These are phyloP conservation scores for Upupa epops DNA, from an alignment of 2,113 vertebrate genomes.

Conservation along the genomic window DNA sequence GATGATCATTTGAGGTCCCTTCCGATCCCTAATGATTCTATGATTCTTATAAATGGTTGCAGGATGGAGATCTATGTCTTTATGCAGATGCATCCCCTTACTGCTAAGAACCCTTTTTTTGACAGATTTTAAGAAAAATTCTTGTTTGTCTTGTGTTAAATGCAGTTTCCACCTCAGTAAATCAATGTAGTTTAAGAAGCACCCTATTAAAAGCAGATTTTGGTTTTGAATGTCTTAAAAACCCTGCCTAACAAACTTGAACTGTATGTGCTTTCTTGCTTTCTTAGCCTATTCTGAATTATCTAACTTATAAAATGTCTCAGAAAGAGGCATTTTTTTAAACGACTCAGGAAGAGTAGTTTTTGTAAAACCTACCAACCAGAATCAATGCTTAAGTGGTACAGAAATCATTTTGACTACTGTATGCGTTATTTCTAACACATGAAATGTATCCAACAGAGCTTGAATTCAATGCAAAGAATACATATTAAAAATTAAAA, in stretches of 20 bases:
- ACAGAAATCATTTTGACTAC: conserved; percentile 36
- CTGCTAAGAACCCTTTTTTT: not conserved
- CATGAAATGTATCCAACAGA: conserved; percentile 29
- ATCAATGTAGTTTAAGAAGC: not conserved
- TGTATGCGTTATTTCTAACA: not conserved
- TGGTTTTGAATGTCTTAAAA: not conserved
- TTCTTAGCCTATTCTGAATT: not conserved
- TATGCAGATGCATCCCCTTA: not conserved
- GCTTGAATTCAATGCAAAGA: conserved; percentile 13
- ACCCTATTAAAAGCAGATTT: not conserved
- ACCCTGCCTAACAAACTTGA: not conserved
- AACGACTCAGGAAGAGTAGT: too few species aligned
- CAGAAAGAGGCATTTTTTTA: not conserved
- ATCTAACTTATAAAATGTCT: not conserved
- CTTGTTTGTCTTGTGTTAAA: not conserved
- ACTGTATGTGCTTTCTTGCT: not conserved
- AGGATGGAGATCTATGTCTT: not conserved
- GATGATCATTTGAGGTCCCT: too few species aligned
- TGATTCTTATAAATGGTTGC: not conserved
- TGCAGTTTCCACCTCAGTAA: not conserved
- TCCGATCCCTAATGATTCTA: too few species aligned
- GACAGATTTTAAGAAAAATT: not conserved
- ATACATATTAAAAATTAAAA: conserved; percentile 57
- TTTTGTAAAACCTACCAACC: not conserved
- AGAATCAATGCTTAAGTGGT: not conserved